Evolutionary conservation across 2,797 vertebrate genomes (phyloP).

Genomic region (Liparis tanakae): DNA sequence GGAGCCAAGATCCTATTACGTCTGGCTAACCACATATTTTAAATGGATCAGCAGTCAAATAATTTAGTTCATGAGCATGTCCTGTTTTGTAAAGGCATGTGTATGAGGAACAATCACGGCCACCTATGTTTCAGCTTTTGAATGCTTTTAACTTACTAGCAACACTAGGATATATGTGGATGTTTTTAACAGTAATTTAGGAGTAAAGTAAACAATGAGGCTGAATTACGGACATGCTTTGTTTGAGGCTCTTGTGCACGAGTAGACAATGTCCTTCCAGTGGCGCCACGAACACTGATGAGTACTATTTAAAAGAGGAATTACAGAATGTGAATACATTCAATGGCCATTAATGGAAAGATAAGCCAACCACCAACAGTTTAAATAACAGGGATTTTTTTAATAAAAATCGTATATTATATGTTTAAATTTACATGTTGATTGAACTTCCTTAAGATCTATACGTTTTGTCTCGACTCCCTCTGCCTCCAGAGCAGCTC

Average conservation of each 20-base stretch:
- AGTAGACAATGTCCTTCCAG: constrained; percentile 8
- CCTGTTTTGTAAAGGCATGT: not conserved
- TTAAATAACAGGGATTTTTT: not conserved
- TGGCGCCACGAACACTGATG: not conserved
- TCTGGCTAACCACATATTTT: not conserved
- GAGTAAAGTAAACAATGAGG: not conserved
- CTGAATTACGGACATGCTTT: not conserved
- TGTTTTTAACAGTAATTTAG: constrained; percentile 5
- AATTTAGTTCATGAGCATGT: not conserved
- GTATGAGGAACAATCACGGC: not conserved
- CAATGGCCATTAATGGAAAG: not conserved
- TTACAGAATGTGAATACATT: constrained; percentile 10
- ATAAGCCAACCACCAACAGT: not conserved
- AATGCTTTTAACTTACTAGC: not conserved
- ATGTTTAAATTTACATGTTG: constrained; percentile 1
- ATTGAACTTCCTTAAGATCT: not conserved
- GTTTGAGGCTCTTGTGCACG: not conserved
- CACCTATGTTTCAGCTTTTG: not conserved
- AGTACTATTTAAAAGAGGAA: not conserved
- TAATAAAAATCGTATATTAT: not conserved
- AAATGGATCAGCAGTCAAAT: not conserved
- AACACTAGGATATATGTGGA: not conserved
- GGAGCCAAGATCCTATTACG: constrained; percentile 4
- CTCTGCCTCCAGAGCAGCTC: constrained; percentile 60
- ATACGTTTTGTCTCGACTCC: not conserved